Percentiles rank a stretch among this genome's conserved stretches.
Evolutionary conservation across 2,113 vertebrate species (phyloP).

Genomic region (Pelvicachromis taeniatus): DNA sequence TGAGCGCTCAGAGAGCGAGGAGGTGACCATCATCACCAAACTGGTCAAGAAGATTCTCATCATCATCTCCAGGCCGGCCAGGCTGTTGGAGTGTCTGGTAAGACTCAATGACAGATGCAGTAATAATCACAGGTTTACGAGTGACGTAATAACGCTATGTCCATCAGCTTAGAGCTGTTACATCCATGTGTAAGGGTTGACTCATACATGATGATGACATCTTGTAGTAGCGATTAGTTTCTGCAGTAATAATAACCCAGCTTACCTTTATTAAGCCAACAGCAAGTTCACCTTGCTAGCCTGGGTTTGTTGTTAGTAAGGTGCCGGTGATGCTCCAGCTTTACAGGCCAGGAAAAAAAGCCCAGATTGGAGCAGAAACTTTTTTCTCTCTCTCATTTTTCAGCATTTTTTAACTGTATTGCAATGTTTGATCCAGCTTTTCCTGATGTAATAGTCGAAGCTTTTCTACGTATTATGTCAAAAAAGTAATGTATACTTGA

Average conservation of each 20-base stretch:
- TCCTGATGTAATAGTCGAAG: rapidly evolving
- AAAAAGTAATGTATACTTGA: neutral
- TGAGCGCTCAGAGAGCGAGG: constrained; percentile 89
- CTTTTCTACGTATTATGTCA: neutral
- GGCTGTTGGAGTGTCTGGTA: constrained; percentile 92
- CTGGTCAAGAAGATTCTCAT: constrained; percentile 90
- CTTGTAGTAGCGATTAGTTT: neutral
- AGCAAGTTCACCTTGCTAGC: neutral
- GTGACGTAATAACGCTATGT: neutral
- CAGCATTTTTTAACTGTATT: neutral
- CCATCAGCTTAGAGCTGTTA: neutral
- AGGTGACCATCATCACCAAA: constrained; percentile 84
- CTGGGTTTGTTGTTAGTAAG: neutral
- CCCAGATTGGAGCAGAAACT: neutral
- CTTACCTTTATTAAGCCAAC: neutral
- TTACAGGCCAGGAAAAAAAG: neutral
- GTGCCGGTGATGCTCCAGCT: neutral
- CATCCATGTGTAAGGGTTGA: neutral
- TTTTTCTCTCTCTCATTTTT: neutral
- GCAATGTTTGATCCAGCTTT: neutral
- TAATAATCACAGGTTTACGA: neutral
- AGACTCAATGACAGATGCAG: constrained; percentile 7
- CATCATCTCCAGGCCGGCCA: constrained; percentile 88
- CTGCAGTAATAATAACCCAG: neutral
- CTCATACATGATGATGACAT: neutral